These are phyloP conservation scores for Rhincodon typus DNA, from an alignment of 2,797 vertebrate genomes.

Conservation along the genomic window DNA sequence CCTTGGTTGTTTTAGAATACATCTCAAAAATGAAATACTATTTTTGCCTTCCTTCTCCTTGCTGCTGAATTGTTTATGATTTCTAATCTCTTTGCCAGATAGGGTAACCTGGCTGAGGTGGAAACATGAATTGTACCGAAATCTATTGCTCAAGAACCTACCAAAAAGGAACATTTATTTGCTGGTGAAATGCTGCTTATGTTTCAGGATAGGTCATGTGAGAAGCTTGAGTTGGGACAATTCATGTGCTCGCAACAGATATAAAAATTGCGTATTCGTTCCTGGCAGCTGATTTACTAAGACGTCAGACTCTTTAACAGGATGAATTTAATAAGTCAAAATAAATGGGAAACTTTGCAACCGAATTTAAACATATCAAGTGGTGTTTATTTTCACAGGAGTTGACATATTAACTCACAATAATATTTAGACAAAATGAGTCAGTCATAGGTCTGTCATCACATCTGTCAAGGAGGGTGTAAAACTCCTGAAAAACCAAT, in stretches of 20 bases:
- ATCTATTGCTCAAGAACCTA: background rate
- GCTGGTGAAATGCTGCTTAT: background rate
- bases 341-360: conserved; percentile 25
- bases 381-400: conserved; percentile 17
- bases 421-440: background rate
- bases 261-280: background rate
- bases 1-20: background rate
- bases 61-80: background rate
- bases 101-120: background rate
- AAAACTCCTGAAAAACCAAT: background rate
- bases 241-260: background rate
- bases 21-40: background rate
- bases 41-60: background rate
- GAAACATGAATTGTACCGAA: background rate
- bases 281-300: background rate
- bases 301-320: background rate
- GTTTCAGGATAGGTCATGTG: background rate
- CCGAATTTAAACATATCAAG: background rate
- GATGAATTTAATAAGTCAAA: background rate
- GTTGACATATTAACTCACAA: background rate
- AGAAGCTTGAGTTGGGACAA: background rate
- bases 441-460: background rate
- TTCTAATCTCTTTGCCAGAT: background rate
- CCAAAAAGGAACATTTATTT: background rate
- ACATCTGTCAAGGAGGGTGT: background rate